Evolutionary conservation across 2,113 vertebrate species (phyloP), one percentile per base, ranked within the genome.

Genomic region (Malaclemys terrapin): DNA sequence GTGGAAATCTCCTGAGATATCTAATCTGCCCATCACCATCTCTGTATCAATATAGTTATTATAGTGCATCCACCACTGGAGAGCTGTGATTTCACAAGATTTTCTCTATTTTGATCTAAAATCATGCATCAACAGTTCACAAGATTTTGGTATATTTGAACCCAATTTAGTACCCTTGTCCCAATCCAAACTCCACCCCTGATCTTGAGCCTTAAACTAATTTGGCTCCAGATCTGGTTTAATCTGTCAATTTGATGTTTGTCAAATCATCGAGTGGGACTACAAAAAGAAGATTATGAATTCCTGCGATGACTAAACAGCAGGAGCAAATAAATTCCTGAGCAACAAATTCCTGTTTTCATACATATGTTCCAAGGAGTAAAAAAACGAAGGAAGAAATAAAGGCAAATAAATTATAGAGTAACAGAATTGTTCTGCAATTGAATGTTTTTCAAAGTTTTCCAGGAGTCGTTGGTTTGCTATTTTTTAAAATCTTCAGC

Each of bases 371-470:
- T 95, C 93, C 89, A 91, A 95, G 52, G 14, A 0, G 1, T 1
- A 54, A 59, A 85, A 92, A 81, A 95, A 81, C 4, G 25, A 92
- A 79, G 6, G 20, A 78, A 93, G 49, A 76, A 85, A 90, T 52
- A 35, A 82, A 89, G 91, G 45, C 45, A 93, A 96, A 90, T 83
- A 95, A 84, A 94, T 92, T 80, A 90, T 72, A 54, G 87, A 72
- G 57, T 52, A 72, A 31, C 84, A 80, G 80, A 89, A 50, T 84
- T 93, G n/a, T 49, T 84, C 29, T 80, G 53, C 45, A 0, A 0
- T 42, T 79, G 75, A 92, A 65, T 4, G 82, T 52, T 85, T 96
- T 88, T 84, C 54, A 25, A 91, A 96, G 87, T 96, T 96, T 92
- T 82, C 13, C 54, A 85, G 91, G 84, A 82, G 49, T 76, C 2